Conservation (phyloP, 2,888 invertebrate genomes). For the Cheilosia variabilis region DNA sequence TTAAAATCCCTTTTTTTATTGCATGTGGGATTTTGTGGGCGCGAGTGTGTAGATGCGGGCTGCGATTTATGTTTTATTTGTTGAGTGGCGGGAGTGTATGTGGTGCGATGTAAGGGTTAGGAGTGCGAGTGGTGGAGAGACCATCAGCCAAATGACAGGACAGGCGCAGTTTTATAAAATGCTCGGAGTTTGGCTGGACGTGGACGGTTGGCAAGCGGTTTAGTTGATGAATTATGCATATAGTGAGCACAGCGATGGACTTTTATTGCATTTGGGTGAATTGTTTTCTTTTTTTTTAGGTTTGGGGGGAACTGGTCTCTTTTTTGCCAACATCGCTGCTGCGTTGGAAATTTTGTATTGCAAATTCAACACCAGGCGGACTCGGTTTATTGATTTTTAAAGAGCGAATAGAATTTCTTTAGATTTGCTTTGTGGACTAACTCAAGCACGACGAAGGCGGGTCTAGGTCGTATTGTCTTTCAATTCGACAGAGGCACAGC, state of each 20-base stretch:
- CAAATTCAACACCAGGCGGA: too few relatives aligned
- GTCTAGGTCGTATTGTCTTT: too few relatives aligned
- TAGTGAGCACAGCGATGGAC: constrained; percentile 31
- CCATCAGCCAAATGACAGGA: constrained; percentile 1
- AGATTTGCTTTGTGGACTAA: too few relatives aligned
- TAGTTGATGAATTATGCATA: constrained; percentile 64
- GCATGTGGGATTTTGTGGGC: constrained; percentile 9
- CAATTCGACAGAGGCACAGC: too few relatives aligned
- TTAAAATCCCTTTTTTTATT: constrained; percentile 28
- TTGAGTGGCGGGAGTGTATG: neutral
- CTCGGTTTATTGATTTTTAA: too few relatives aligned
- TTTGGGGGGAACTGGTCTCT: neutral
- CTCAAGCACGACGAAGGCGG: too few relatives aligned
- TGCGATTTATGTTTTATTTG: constrained; percentile 17
- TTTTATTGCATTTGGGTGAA: constrained; percentile 25
- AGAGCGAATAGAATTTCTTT: too few relatives aligned
- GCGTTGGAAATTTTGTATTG: too few relatives aligned
- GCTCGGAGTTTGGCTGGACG: constrained; percentile 4
- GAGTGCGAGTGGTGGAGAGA: neutral
- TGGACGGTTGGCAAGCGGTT: constrained; percentile 28
- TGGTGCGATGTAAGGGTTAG: neutral
- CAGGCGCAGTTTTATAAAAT: constrained; percentile 9
- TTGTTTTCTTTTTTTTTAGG: neutral
- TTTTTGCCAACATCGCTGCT: too few relatives aligned
- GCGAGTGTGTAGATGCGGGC: neutral